A percentile compares a stretch with the other conserved stretches of the same genome.
phyloP scores from a whole-genome alignment of 2,113 vertebrate species.

The Syngnathus floridae region DNA sequence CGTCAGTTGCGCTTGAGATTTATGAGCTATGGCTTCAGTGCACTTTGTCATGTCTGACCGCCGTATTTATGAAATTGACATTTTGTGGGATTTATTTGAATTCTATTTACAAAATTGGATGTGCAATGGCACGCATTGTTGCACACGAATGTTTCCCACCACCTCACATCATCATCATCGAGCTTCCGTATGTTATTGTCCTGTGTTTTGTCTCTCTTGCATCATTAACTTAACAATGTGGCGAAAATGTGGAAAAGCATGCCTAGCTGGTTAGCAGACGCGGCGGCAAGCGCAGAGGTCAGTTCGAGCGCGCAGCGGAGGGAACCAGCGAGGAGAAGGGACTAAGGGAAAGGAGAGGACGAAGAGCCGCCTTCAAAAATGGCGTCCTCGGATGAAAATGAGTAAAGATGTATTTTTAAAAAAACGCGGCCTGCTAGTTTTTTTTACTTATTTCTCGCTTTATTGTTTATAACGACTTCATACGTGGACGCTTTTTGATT shows the following conservation, averaged over 20 bases:
- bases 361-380: conserved; percentile 77
- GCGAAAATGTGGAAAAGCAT: conserved; percentile 22
- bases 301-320: conserved; percentile 57
- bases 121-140: conserved; percentile 18
- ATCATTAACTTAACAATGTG: not conserved
- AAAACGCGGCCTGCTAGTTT: conserved; percentile 61
- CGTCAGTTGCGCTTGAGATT: too few species aligned
- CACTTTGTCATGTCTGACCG: not conserved
- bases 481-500: not conserved
- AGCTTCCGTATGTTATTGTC: not conserved
- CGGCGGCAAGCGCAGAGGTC: conserved; percentile 57
- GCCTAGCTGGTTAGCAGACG: conserved; percentile 26
- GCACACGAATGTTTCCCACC: not conserved
- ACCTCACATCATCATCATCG: not conserved
- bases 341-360: conserved; percentile 55
- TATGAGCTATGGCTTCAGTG: not conserved
- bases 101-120: conserved; percentile 6
- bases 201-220: not conserved
- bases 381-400: conserved; percentile 76
- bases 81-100: not conserved
- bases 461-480: not conserved
- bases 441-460: conserved; percentile 31
- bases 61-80: not conserved
- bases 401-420: conserved; percentile 59
- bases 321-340: conserved; percentile 23